Base-by-base conservation (phyloP, 2,113 vertebrate species). In the Nanorana parkeri region DNA sequence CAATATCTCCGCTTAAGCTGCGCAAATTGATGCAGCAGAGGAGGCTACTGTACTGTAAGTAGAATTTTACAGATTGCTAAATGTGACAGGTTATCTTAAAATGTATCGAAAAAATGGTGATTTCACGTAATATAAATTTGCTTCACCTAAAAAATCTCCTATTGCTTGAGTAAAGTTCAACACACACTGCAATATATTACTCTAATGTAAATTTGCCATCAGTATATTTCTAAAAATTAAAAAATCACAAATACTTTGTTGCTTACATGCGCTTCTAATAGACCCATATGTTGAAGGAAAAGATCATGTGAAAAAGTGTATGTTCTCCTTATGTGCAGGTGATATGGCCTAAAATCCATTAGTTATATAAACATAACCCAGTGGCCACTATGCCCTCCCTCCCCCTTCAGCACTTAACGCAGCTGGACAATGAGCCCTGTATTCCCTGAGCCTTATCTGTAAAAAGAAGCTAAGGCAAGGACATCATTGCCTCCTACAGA, bases 381-480 rank as follows among this genome's bases (percentile, higher is more conserved):
- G 5, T 64, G 41, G 41, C 21, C 61, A 61, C 58, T 23, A 23
- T 32, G 8, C 65, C 24, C 13, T 32, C 65, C 65, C 29, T n/a
- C n/a, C 65, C 26, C 2, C n/a, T n/a, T 41, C 20, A 47, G 28
- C 63, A 10, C 21, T 28, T 26, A 66, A 32, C 11, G 28, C 67
- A 47, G 29, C 67, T 67, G 36, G 67, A 68, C 67, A 68, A 51
- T 68, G 29, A 41, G 36, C 32, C 10, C 13, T 36, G 67, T 68
- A 32, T 68, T 68, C 36, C 20, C 28, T 47, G 32, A 13, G 19
- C 11, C 67, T 51, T 68, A 68, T 68, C 67, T 3, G 67, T 11
- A 68, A 10, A 47, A 47, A 20, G 67, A 21, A 36, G 28, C 65
- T 26, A 68, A 41, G 32, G 29, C 17, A 19, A 32, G 66, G 66